These are phyloP conservation scores for Percina caprodes DNA, from an alignment of 2,113 vertebrate species.

Conservation along the genomic window DNA sequence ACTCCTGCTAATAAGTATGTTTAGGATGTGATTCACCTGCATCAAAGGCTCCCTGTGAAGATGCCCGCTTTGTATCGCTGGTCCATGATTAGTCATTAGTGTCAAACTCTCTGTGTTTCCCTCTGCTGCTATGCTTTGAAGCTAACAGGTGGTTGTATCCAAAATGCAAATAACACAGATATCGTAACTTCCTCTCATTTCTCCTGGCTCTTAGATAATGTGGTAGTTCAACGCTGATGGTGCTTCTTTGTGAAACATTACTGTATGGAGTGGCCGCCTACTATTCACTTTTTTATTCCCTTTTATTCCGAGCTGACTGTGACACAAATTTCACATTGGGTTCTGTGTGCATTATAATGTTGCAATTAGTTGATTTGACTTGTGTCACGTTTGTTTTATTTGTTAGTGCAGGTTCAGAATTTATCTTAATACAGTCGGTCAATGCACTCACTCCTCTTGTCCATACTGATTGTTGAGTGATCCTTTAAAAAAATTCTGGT, in stretches of 20 bases:
- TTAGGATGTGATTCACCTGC: conserved; percentile 80
- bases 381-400: neutral
- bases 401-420: neutral
- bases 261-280: neutral
- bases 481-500: neutral
- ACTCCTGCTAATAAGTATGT: conserved; percentile 77
- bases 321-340: conserved; percentile 1
- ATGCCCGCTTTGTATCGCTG: conserved; percentile 66
- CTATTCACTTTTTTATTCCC: conserved; percentile 32
- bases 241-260: conserved; percentile 24
- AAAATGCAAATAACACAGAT: conserved; percentile 59
- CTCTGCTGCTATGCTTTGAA: conserved; percentile 62
- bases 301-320: conserved; percentile 39
- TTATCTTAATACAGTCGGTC: neutral
- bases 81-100: conserved; percentile 76
- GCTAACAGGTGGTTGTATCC: conserved; percentile 66
- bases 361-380: neutral
- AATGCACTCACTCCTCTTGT: neutral
- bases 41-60: conserved; percentile 76
- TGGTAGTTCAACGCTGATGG: neutral
- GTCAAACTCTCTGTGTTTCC: conserved; percentile 62
- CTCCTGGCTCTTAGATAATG: conserved; percentile 17
- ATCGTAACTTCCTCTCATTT: conserved; percentile 17
- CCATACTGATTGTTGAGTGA: neutral
- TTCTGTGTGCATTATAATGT: conserved; percentile 1